phyloP scores from a whole-genome alignment of 2,797 vertebrate genomes.

The Ambastaia sidthimunki region DNA sequence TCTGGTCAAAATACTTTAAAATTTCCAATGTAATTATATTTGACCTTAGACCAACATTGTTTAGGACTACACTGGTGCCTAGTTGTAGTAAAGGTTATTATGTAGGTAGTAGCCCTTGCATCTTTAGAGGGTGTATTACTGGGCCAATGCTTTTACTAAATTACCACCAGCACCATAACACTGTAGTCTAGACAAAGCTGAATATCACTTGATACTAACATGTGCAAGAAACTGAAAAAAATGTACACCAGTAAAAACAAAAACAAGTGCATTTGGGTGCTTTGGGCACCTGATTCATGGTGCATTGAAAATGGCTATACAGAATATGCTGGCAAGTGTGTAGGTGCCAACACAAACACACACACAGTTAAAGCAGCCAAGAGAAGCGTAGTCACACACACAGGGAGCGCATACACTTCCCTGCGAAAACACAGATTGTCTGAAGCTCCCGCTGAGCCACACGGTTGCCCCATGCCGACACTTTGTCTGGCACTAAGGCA shows the following conservation, averaged over 20 bases:
- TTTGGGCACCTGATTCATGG: constrained; percentile 51
- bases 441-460: constrained; percentile 43
- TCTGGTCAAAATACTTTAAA: constrained; percentile 12
- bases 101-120: not conserved
- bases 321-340: constrained; percentile 33
- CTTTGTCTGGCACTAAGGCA: constrained; percentile 57
- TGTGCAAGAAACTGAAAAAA: constrained; percentile 35
- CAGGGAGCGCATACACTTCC: constrained; percentile 65
- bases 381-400: constrained; percentile 52
- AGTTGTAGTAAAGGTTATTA: constrained; percentile 15
- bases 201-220: constrained; percentile 21
- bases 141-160: constrained; percentile 13
- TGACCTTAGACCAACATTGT: constrained; percentile 18
- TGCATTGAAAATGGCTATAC: constrained; percentile 39
- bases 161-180: constrained; percentile 8
- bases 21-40: constrained; percentile 16
- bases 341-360: constrained; percentile 40
- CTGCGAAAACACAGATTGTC: constrained; percentile 57
- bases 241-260: constrained; percentile 46
- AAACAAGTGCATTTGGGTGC: constrained; percentile 53
- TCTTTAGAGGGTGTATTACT: constrained; percentile 6
- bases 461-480: constrained; percentile 53
- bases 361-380: constrained; percentile 49
- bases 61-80: constrained; percentile 29
- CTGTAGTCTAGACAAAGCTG: constrained; percentile 7